Conservation (phyloP, 2,113 vertebrate species). For the Maccullochella peelii region DNA sequence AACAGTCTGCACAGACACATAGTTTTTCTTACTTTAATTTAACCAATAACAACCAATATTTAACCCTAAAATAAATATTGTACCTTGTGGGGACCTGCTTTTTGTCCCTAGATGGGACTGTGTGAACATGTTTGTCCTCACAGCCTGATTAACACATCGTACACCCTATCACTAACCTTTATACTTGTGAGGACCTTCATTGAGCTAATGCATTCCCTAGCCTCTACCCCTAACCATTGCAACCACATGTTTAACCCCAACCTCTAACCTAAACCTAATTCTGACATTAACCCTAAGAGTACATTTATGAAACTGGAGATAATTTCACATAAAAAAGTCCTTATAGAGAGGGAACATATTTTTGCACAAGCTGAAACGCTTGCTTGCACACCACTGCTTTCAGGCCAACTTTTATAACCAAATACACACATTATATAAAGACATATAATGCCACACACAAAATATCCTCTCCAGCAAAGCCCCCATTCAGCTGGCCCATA, state of each 20-base stretch:
- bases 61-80: neutral
- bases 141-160: neutral
- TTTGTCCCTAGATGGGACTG: neutral
- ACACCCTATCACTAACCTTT: neutral
- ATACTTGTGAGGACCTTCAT: neutral
- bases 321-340: neutral
- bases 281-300: too few relatives aligned
- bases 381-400: neutral
- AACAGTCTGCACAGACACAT: neutral
- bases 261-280: too few relatives aligned
- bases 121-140: neutral
- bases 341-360: neutral
- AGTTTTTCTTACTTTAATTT: too few relatives aligned
- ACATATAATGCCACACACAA: neutral
- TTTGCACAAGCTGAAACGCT: too few relatives aligned
- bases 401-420: neutral
- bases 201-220: neutral
- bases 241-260: too few relatives aligned
- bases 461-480: neutral
- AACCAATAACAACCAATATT: neutral
- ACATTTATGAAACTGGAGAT: neutral
- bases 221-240: neutral
- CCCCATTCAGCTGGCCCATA: neutral
- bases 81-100: neutral
- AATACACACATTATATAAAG: neutral